Conservation (phyloP, 2,888 invertebrate genomes). For the Dasypogon diadema region DNA sequence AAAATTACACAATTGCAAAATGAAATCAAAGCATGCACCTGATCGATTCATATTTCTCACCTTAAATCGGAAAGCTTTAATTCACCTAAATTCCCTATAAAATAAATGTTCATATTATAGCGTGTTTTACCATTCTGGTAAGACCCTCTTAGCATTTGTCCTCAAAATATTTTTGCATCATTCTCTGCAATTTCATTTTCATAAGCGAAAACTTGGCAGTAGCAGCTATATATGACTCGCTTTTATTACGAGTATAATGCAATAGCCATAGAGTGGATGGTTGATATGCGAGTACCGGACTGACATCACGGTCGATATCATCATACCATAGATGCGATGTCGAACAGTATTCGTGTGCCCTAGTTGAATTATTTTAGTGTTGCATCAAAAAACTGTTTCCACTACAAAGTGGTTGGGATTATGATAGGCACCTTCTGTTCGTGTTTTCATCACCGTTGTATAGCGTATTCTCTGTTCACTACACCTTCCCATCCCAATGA, state of each 20-base stretch:
- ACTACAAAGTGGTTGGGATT: conserved; percentile 25
- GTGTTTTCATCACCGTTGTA: neutral
- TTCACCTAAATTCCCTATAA: too few relatives aligned
- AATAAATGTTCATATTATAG: too few relatives aligned
- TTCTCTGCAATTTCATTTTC: conserved; percentile 21
- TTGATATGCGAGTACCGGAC: neutral
- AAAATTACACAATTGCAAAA: too few relatives aligned
- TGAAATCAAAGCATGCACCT: too few relatives aligned
- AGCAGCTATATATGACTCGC: neutral
- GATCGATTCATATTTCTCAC: too few relatives aligned
- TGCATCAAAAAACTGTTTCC: conserved; percentile 1
- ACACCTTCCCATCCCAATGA: neutral
- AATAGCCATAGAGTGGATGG: neutral
- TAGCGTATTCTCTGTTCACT: neutral
- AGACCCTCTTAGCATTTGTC: neutral
- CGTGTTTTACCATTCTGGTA: neutral
- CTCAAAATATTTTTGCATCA: conserved; percentile 34
- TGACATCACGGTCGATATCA: conserved; percentile 16
- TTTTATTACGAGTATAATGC: conserved; percentile 7
- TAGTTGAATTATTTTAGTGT: conserved; percentile 24
- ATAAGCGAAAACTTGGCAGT: conserved; percentile 33
- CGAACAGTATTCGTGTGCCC: conserved; percentile 4
- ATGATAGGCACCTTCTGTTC: conserved; percentile 28
- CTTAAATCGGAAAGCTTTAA: too few relatives aligned
- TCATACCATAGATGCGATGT: neutral